Conservation (phyloP, 2,888 invertebrate genomes). For the Morpho deidamia region DNA sequence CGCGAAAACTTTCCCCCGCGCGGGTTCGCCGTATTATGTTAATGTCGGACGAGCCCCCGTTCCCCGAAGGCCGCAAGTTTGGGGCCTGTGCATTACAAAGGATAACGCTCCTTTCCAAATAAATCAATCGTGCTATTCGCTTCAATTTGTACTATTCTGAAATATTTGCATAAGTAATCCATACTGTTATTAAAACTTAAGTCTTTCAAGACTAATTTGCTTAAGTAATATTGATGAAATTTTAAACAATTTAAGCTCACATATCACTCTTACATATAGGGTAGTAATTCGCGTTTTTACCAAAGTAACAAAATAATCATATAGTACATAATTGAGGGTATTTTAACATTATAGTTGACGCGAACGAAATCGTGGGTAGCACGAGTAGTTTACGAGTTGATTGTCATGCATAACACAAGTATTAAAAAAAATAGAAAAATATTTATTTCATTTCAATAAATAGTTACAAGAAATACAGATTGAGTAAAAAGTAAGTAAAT, state of each 20-base stretch:
- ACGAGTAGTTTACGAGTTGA: no score
- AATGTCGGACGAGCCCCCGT: slow-evolving; percentile 5
- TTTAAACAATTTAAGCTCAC: no score
- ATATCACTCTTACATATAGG: no score
- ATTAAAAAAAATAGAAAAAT: no score
- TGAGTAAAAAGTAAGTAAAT: no score
- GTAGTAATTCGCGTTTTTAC: background rate
- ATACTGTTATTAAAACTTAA: no score
- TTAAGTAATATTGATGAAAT: no score
- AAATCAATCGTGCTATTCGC: slow-evolving; percentile 12
- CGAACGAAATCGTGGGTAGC: no score
- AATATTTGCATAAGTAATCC: background rate
- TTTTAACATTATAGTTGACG: no score
- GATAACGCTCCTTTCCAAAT: slow-evolving; percentile 12
- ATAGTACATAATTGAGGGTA: background rate
- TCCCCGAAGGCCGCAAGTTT: slow-evolving; percentile 10
- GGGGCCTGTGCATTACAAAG: slow-evolving; percentile 12
- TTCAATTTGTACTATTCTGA: slow-evolving; percentile 2
- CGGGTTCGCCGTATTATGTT: slow-evolving; percentile 10
- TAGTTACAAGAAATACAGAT: no score
- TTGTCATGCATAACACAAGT: no score
- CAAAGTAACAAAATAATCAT: background rate
- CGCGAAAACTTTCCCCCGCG: background rate
- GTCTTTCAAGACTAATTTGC: background rate
- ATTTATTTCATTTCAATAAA: no score